Evolutionary conservation across 2,797 vertebrate genomes (phyloP), one percentile per base, ranked within the genome.

Genomic region (Odontamblyopus rebecca): DNA sequence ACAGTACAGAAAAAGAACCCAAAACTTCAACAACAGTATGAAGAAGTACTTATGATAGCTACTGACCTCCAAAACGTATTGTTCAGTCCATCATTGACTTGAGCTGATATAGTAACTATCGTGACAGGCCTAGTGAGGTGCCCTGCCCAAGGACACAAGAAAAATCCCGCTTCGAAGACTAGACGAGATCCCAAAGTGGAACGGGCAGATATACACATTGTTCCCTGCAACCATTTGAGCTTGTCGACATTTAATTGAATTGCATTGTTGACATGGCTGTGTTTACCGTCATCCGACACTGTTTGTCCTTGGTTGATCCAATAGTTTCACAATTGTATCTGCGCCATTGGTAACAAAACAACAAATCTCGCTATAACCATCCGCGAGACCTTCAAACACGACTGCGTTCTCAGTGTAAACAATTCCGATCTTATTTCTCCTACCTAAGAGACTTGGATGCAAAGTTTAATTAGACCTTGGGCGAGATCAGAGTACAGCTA

Each of bases 391-490:
- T 38, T 48, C 78, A 68, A 75, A 80, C 77, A 15, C 50, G 1
- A 67, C 44, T 71, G 84, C 76, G 63, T 81, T 82, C 81, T 77
- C 75, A 50, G 78, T 71, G 53, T 82, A 77, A 85, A 83, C 78
- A 78, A 67, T 57, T 68, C 32, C 72, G 76, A 82, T 76, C 15
- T 54, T 68, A 56, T 78, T 75, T 76, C 71, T 78, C 68, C 54
- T 76, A 84, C 86, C 85, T 85, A 79, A 62, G 79, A 82, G 79
- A 84, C 69, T 77, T 63, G 2, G 79, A 80, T 29, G 78, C 77
- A 83, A 88, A 88, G 81, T 86, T 79, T 76, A 89, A 89, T 90
- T 86, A 83, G 86, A 80, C 84, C 77, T 82, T 76, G 78, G 66
- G 68, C 64, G 60, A 89, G 84, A 90, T 90, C 88, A 88, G 83